Conservation (phyloP, 1,140 invertebrate genomes). For the Diuraphis noxia region DNA sequence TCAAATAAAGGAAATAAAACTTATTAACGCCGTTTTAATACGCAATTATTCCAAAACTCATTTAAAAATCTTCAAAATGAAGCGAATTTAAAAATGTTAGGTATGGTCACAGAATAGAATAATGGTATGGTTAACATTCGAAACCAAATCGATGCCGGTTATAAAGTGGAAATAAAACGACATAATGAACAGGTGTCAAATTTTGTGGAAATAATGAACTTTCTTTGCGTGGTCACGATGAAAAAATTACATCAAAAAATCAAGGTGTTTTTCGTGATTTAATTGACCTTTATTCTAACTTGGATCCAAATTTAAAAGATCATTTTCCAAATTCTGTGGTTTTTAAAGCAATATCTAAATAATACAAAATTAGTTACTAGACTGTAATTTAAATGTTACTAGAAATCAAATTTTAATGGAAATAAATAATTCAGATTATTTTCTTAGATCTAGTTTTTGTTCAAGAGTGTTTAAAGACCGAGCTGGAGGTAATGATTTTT, state of each 20-base stretch:
- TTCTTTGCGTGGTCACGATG: constrained; percentile 57
- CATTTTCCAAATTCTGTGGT: constrained; percentile 57
- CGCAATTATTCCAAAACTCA: no score
- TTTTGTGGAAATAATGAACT: constrained; percentile 59
- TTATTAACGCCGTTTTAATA: no score
- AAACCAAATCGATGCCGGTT: not conserved
- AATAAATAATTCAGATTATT: constrained; percentile 24
- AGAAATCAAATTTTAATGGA: not conserved
- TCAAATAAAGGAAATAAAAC: no score
- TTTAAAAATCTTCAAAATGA: constrained; percentile 14
- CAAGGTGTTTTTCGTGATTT: constrained; percentile 55
- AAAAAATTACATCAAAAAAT: constrained; percentile 56
- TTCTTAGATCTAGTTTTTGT: constrained; percentile 27
- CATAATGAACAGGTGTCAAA: constrained; percentile 3
- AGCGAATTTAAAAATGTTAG: not conserved
- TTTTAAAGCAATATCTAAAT: not conserved
- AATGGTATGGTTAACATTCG: not conserved
- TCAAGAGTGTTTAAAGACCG: constrained; percentile 9
- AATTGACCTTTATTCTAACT: constrained; percentile 54
- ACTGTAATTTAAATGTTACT: constrained; percentile 14
- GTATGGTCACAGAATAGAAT: no score
- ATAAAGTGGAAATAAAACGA: constrained; percentile 12
- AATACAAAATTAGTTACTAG: constrained; percentile 31
- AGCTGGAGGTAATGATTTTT: constrained; percentile 24
- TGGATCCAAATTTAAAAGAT: constrained; percentile 57